phyloP scores from a whole-genome alignment of 2,113 vertebrate genomes.

The Leptobrachium ailaonicum region DNA sequence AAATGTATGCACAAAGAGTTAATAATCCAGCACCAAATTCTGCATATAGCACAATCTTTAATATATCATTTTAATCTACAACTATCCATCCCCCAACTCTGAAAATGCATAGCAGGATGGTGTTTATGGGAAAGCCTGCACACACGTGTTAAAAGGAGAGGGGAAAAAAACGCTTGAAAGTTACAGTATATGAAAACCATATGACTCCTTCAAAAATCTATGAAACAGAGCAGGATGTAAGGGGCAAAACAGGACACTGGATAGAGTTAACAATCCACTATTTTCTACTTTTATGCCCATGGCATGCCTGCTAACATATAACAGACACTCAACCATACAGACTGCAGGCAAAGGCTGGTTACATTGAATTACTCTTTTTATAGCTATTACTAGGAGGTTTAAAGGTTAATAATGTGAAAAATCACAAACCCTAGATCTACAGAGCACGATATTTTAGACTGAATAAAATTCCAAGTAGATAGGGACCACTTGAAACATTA shows the following conservation, averaged over 20 bases:
- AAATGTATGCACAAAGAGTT: no score
- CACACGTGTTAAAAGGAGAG: constrained; percentile 53
- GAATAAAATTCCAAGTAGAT: no score
- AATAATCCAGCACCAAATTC: no score
- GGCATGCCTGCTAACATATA: constrained; percentile 9
- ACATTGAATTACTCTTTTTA: no score
- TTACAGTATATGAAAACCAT: constrained; percentile 61
- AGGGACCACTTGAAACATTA: no score
- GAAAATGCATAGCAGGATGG: not conserved
- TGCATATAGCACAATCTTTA: no score
- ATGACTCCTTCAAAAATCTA: constrained; percentile 59
- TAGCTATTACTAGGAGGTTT: no score
- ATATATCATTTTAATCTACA: no score
- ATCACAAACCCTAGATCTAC: no score
- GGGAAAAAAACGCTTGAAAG: constrained; percentile 60
- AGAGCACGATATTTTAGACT: no score
- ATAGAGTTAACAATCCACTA: constrained; percentile 1
- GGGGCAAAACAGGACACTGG: constrained; percentile 31
- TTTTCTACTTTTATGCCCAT: constrained; percentile 18
- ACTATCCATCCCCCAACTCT: not conserved
- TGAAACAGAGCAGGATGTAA: constrained; percentile 26
- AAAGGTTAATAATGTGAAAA: no score
- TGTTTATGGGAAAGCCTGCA: constrained; percentile 56
- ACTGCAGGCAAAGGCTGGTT: no score
- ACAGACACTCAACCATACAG: not conserved